A percentile compares a stretch with the other conserved stretches of the same genome.
Evolutionary conservation across 2,888 invertebrate species (phyloP).

Genomic region (Melinopterus prodromus): DNA sequence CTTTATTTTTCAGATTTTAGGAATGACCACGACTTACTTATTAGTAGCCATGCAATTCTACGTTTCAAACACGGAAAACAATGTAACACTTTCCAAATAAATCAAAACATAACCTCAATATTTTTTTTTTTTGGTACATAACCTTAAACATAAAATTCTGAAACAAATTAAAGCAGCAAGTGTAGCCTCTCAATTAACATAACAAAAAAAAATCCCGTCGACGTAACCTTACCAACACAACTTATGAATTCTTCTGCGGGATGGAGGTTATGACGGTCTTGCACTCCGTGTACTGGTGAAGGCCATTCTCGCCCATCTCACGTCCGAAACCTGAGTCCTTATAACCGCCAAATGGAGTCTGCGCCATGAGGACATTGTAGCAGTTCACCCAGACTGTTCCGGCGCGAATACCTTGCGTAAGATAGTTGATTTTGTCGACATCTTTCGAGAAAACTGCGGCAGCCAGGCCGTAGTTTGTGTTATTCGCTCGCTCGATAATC

Average conservation of each 20-base stretch:
- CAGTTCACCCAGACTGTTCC: conserved; percentile 96
- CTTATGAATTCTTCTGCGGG: conserved; percentile 36
- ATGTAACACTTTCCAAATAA: not conserved
- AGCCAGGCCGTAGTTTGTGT: conserved; percentile 91
- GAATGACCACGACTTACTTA: not conserved
- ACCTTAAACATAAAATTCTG: not conserved
- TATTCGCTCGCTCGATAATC: conserved; percentile 88
- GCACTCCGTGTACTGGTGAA: conserved; percentile 93
- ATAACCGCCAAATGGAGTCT: conserved; percentile 95
- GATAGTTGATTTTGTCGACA: conserved; percentile 85
- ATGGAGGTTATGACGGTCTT: conserved; percentile 78
- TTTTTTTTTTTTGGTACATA: not conserved
- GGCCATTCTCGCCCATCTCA: conserved; percentile 94
- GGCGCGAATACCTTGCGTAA: conserved; percentile 79
- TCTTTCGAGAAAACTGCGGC: conserved; percentile 94
- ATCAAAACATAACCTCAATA: not conserved
- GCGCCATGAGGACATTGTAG: conserved; percentile 85
- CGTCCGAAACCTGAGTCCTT: conserved; percentile 97
- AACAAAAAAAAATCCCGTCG: not conserved
- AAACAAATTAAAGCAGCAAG: not conserved
- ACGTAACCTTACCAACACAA: not conserved
- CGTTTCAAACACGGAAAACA: not conserved
- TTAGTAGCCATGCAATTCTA: not conserved
- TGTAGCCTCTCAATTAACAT: not conserved
- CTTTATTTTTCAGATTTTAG: not conserved